Evolutionary conservation across 2,797 vertebrate genomes (phyloP).

Genomic region (Thripadectes ignobilis): DNA sequence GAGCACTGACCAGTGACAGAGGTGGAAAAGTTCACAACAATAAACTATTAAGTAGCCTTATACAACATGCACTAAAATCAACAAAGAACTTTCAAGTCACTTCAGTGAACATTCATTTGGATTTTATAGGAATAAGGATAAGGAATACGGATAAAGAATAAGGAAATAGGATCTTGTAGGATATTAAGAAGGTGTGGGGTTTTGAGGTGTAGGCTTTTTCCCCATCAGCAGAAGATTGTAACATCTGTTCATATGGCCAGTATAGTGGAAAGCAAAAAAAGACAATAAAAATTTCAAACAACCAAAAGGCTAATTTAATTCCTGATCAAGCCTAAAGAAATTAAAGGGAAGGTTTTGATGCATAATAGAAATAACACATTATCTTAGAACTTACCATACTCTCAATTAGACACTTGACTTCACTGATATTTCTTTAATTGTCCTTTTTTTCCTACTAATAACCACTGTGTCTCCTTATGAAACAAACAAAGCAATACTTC

Average conservation of each 20-base stretch:
- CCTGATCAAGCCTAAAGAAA: neutral
- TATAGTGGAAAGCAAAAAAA: neutral
- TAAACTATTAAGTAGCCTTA: slow-evolving; percentile 1
- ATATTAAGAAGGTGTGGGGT: neutral
- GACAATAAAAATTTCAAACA: neutral
- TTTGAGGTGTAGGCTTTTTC: neutral
- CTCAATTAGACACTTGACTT: neutral
- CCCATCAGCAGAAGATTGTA: neutral
- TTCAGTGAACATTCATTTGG: neutral
- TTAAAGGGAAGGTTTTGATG: neutral
- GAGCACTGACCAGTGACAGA: slow-evolving; percentile 15
- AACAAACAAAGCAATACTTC: neutral
- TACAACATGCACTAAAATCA: neutral
- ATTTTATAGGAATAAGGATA: neutral
- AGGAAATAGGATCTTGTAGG: neutral
- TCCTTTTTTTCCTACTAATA: neutral
- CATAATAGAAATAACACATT: neutral
- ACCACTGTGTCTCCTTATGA: neutral
- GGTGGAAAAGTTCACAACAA: neutral
- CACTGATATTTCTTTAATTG: too few relatives aligned
- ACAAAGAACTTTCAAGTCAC: neutral
- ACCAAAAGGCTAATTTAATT: neutral
- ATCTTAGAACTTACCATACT: neutral
- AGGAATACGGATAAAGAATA: neutral
- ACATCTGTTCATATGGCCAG: neutral